Conservation (phyloP, 2,797 vertebrate genomes). For the Leptatherina wallacei region DNA sequence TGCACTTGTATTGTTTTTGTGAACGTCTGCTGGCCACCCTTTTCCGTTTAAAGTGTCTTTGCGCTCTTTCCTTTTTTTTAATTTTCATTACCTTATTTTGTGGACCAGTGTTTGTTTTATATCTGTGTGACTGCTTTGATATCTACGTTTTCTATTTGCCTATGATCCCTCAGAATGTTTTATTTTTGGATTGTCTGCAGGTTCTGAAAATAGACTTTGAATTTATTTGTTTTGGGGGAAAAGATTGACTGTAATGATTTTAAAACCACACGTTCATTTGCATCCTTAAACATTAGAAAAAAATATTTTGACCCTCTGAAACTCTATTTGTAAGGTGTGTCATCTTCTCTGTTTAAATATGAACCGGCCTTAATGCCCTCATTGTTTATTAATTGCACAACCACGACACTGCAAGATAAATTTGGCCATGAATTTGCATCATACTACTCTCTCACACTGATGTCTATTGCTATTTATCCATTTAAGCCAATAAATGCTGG, state of each 20-base stretch:
- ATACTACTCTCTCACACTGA: slow-evolving; percentile 1
- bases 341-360: neutral
- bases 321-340: neutral
- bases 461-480: neutral
- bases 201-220: slow-evolving; percentile 13
- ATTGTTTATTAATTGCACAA: slow-evolving; percentile 3
- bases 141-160: neutral
- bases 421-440: slow-evolving; percentile 6
- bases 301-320: neutral
- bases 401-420: slow-evolving; percentile 4
- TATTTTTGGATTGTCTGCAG: slow-evolving; percentile 36
- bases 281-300: neutral
- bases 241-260: neutral
- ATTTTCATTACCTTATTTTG: slow-evolving; percentile 5
- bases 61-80: slow-evolving; percentile 7
- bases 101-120: slow-evolving; percentile 16
- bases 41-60: slow-evolving; percentile 13
- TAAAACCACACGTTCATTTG: neutral
- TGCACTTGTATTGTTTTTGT: slow-evolving; percentile 35
- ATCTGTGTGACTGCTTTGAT: neutral
- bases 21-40: slow-evolving; percentile 22
- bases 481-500: neutral
- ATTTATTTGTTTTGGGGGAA: neutral
- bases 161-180: slow-evolving; percentile 16
- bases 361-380: neutral